These are phyloP conservation scores for Atherinosoma microstoma DNA, from an alignment of 2,797 vertebrate species.

Conservation along the genomic window DNA sequence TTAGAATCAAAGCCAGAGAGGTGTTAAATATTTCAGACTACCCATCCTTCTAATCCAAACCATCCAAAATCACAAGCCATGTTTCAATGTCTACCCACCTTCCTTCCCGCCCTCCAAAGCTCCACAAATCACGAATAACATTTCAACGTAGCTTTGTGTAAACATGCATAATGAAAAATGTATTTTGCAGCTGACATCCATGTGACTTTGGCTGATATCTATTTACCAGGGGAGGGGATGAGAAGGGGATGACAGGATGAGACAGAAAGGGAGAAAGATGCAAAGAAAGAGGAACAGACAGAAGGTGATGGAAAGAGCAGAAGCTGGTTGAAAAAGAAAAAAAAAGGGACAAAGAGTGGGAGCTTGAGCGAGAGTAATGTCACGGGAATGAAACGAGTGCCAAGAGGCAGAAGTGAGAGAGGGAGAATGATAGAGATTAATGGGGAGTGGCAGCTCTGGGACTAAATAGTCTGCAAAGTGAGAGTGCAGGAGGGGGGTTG, in stretches of 20 bases:
- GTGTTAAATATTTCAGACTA: constrained; percentile 50
- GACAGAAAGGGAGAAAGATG: constrained; percentile 35
- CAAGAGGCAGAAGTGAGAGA: constrained; percentile 63
- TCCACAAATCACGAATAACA: constrained; percentile 39
- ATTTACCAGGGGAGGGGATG: constrained; percentile 58
- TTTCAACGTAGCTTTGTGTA: constrained; percentile 48
- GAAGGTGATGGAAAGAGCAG: constrained; percentile 13
- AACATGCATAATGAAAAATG: constrained; percentile 70
- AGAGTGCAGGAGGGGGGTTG: constrained; percentile 63
- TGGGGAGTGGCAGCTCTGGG: constrained; percentile 74
- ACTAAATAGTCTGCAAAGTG: constrained; percentile 67
- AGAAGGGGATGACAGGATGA: constrained; percentile 49
- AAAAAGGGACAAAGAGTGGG: constrained; percentile 24
- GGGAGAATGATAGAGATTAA: constrained; percentile 79
- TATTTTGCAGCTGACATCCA: constrained; percentile 55
- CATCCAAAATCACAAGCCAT: constrained; percentile 37
- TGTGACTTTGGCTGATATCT: constrained; percentile 61
- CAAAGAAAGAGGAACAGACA: constrained; percentile 37
- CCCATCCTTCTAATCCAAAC: constrained; percentile 47
- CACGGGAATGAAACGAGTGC: constrained; percentile 51
- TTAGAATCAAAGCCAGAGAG: constrained; percentile 64
- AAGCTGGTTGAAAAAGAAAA: background rate
- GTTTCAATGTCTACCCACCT: constrained; percentile 42
- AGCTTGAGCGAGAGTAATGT: constrained; percentile 22
- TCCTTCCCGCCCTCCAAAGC: constrained; percentile 28